Conservation (phyloP, 2,797 vertebrate species). For the Notolabrus celidotus region DNA sequence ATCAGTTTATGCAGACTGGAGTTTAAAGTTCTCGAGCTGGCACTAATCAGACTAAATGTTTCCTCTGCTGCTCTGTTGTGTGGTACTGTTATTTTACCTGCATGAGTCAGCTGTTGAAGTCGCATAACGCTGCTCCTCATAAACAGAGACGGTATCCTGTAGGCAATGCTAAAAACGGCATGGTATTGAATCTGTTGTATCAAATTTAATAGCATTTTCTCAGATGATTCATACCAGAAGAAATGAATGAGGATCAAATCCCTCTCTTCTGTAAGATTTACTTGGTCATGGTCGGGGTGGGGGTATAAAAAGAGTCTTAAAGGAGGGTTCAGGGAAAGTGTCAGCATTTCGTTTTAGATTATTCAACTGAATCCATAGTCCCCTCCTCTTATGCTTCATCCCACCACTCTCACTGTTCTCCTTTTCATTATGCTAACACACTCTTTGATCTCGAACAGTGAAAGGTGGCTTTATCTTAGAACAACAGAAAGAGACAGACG, state of each 20-base stretch:
- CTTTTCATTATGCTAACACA: conserved; percentile 69
- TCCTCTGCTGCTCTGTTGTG: not conserved
- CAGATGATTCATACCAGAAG: conserved; percentile 24
- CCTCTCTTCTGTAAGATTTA: conserved; percentile 56
- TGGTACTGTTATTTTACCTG: not conserved
- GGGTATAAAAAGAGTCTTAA: conserved; percentile 60
- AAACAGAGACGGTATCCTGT: not conserved
- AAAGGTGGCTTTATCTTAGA: conserved; percentile 75
- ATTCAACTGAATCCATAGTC: conserved; percentile 61
- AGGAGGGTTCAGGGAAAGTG: conserved; percentile 68
- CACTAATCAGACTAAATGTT: not conserved
- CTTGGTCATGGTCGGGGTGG: conserved; percentile 55
- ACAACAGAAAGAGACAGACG: conserved; percentile 64
- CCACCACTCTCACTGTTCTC: conserved; percentile 30
- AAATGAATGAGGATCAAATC: conserved; percentile 44
- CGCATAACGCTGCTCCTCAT: not conserved
- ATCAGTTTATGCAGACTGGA: not conserved
- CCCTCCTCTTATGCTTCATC: conserved; percentile 44
- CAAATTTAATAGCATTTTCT: conserved; percentile 27
- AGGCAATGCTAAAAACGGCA: not conserved
- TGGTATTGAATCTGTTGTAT: conserved; percentile 1
- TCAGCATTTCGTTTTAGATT: conserved; percentile 63
- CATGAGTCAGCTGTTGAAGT: not conserved
- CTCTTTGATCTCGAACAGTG: conserved; percentile 72
- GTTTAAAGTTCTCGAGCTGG: conserved; percentile 1